Evolutionary conservation across 2,888 invertebrate species (phyloP).

Genomic region (Lagria hirta): DNA sequence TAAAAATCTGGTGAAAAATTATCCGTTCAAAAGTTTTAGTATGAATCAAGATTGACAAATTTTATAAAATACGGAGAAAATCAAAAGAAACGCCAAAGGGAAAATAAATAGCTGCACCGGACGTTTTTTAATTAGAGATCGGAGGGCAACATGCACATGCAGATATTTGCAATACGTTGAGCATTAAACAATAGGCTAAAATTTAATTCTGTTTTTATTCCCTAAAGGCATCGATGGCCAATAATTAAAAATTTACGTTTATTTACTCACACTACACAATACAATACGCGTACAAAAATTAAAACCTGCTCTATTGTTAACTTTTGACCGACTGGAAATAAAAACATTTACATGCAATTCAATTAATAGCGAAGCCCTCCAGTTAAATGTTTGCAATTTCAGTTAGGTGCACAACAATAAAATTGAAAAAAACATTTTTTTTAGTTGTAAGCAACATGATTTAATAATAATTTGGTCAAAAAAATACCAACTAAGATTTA

Average conservation of each 20-base stretch:
- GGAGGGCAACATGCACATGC: constrained; percentile 34
- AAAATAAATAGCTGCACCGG: constrained; percentile 40
- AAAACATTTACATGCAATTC: constrained; percentile 28
- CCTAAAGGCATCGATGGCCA: constrained; percentile 49
- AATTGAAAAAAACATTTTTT: too few relatives aligned
- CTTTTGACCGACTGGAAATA: constrained; percentile 36
- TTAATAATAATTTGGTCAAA: too few relatives aligned
- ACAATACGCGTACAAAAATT: constrained; percentile 37
- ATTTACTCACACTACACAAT: constrained; percentile 45
- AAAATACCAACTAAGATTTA: too few relatives aligned
- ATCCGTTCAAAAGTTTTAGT: not conserved
- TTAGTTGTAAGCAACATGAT: too few relatives aligned
- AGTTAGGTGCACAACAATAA: too few relatives aligned
- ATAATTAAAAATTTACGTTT: constrained; percentile 53
- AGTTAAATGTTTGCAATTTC: too few relatives aligned
- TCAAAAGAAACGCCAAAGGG: constrained; percentile 13
- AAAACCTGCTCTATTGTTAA: constrained; percentile 43
- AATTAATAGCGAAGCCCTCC: too few relatives aligned
- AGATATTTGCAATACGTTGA: constrained; percentile 41
- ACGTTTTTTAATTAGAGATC: constrained; percentile 47
- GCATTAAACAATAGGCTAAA: constrained; percentile 47
- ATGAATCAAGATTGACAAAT: not conserved
- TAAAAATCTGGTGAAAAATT: not conserved
- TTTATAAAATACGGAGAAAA: constrained; percentile 6
- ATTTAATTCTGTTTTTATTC: constrained; percentile 50